A percentile compares a stretch with the other conserved stretches of the same genome.
Evolutionary conservation across 1,140 invertebrate species (phyloP).

Genomic region (Drosophila repletoides): DNA sequence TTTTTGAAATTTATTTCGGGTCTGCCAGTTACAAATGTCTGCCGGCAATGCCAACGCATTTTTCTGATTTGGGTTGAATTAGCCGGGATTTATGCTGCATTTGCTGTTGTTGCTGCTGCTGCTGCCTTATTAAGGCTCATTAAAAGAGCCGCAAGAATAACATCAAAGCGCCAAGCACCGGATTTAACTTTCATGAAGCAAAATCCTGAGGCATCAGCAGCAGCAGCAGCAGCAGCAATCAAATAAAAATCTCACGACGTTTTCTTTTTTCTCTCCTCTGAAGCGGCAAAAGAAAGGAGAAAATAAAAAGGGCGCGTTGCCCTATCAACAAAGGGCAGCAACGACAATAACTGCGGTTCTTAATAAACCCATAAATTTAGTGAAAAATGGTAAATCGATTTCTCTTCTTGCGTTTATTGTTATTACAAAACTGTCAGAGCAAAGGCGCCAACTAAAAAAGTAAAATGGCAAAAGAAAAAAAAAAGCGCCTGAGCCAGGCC

Average conservation of each 20-base stretch:
- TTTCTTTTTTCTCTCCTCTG: neutral
- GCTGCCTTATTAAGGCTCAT: slow-evolving; percentile 61
- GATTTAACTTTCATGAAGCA: slow-evolving; percentile 27
- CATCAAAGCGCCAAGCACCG: slow-evolving; percentile 23
- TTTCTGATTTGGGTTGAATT: slow-evolving; percentile 65
- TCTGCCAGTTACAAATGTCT: slow-evolving; percentile 46
- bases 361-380: slow-evolving; percentile 77
- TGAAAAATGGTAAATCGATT: slow-evolving; percentile 79
- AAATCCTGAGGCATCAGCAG: too few species aligned
- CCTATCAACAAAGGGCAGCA: slow-evolving; percentile 35
- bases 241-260: slow-evolving; percentile 56
- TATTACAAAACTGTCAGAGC: slow-evolving; percentile 74
- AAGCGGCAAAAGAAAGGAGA: slow-evolving; percentile 16
- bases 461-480: slow-evolving; percentile 16
- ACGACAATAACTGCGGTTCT: slow-evolving; percentile 28
- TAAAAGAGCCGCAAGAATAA: slow-evolving; percentile 42
- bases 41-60: slow-evolving; percentile 29
- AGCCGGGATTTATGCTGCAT: slow-evolving; percentile 70
- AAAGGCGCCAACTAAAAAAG: slow-evolving; percentile 32
- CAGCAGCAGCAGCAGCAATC: slow-evolving; percentile 46
- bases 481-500: neutral
- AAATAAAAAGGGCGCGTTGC: slow-evolving; percentile 11
- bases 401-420: slow-evolving; percentile 68
- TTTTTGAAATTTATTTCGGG: slow-evolving; percentile 64
- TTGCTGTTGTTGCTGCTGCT: slow-evolving; percentile 28